Evolutionary conservation across 1,140 invertebrate species (phyloP).

Genomic region (Drosophila fuyamai): DNA sequence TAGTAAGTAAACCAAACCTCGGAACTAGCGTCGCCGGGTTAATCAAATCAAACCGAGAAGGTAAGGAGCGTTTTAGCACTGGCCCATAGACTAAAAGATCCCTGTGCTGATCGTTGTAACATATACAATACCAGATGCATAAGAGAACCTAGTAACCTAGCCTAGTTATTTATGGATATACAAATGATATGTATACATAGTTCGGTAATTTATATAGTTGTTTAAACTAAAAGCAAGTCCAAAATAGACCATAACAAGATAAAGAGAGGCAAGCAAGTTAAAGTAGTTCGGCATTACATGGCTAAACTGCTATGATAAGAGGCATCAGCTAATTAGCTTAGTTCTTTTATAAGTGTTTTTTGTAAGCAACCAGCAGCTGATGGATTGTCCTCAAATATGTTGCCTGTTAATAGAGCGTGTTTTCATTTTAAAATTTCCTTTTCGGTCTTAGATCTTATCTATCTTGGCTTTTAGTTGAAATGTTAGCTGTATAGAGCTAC

Average conservation of each 20-base stretch:
- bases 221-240: constrained; percentile 66
- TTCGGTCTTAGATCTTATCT: constrained; percentile 11
- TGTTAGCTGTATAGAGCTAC: constrained; percentile 33
- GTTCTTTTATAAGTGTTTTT: constrained; percentile 71
- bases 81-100: constrained; percentile 74
- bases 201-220: constrained; percentile 61
- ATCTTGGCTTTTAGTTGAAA: constrained; percentile 41
- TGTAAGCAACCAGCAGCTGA: constrained; percentile 42
- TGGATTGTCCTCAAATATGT: constrained; percentile 13
- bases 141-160: constrained; percentile 57
- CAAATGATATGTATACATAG: constrained; percentile 54
- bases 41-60: constrained; percentile 10
- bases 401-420: constrained; percentile 8
- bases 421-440: constrained; percentile 10
- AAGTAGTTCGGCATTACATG: constrained; percentile 44
- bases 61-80: constrained; percentile 50
- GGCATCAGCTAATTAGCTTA: constrained; percentile 45
- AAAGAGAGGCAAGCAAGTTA: constrained; percentile 20
- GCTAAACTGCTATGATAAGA: constrained; percentile 40
- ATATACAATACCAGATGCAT: constrained; percentile 71
- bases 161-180: constrained; percentile 64
- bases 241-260: constrained; percentile 53
- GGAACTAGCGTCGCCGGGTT: constrained; percentile 6
- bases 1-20: constrained; percentile 28
- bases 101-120: constrained; percentile 69